Evolutionary conservation across 2,888 invertebrate genomes (phyloP).

Genomic region (Bursaphelenchus okinawaensis): DNA sequence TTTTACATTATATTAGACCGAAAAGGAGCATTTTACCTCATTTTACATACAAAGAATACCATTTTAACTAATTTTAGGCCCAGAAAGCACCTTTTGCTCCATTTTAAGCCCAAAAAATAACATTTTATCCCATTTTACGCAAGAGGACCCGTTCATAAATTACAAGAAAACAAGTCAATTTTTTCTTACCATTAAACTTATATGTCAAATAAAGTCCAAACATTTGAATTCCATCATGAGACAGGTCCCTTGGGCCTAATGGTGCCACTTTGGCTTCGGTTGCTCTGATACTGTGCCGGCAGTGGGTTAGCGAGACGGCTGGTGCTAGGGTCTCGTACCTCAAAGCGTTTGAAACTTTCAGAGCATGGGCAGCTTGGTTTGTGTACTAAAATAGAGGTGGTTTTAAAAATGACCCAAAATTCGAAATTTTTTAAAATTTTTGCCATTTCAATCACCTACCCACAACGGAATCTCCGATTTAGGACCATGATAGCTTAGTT

Average conservation of each 20-base stretch:
- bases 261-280: conserved; percentile 79
- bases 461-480: conserved; percentile 4
- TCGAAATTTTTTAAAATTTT: background rate
- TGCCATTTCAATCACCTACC: background rate
- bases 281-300: conserved; percentile 61
- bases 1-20: no score
- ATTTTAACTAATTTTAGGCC: background rate
- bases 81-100: background rate
- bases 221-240: conserved; percentile 81
- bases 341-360: conserved; percentile 9
- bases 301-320: conserved; percentile 27
- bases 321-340: conserved; percentile 22
- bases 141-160: no score
- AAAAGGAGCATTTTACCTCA: no score
- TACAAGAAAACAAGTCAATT: no score
- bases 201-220: conserved; percentile 84
- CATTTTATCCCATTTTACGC: no score
- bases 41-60: no score
- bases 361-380: conserved; percentile 5
- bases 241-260: conserved; percentile 73
- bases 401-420: background rate
- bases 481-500: conserved; percentile 36
- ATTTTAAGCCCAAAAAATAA: no score
- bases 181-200: conserved; percentile 64
- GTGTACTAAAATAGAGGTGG: background rate